Evolutionary conservation across 92 coral and sea anemone species (phyloP), one percentile per base, ranked within the genome.

Genomic region (Porites divaricata): DNA sequence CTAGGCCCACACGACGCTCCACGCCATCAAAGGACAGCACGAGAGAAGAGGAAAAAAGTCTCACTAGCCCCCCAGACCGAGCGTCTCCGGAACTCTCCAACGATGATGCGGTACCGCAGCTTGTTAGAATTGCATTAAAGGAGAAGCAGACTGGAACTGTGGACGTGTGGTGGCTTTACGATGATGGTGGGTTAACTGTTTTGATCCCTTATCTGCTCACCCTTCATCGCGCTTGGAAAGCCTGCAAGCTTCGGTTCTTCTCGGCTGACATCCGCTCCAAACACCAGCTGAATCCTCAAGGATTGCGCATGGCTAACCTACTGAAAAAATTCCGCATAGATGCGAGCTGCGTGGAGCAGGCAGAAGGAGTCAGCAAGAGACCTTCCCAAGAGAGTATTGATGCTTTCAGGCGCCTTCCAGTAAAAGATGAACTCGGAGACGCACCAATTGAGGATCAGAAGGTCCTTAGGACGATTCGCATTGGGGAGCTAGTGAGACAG

Each of bases 151-250:
- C 83, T 0, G 99, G 99, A 7, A 91, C 95, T 11, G 88, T 97
- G 11, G 97, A 95, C 66, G 99, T 97, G 19, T 97, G 99, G 99
- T 97, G 99, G 99, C 51, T 97, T 58, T 97, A 95, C 75, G 99
- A 97, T 63, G 99, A 97, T 26, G 99, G 99, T 17, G 99, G 98
- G 13, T 86, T 97, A 51, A 97, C 99, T 9, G 91, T 95, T 50
- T 83, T 97, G 28, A 70, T 97, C 8, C 98, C 98, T 0, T 97
- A 95, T 76, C 82, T 97, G 15, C 91, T 97, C 16, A 93, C 93
- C 53, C 96, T 90, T 23, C 98, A 95, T 66, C 94, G 92, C 48
- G 86, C 89, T 53, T 97, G 99, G 99, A 74, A 92, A 73, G 79
- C 90, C 58, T 97, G 99, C 72, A 87, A 97, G 57, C 92, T 97